phyloP scores from a whole-genome alignment of 2,797 vertebrate species.

The Rallus crepitans region DNA sequence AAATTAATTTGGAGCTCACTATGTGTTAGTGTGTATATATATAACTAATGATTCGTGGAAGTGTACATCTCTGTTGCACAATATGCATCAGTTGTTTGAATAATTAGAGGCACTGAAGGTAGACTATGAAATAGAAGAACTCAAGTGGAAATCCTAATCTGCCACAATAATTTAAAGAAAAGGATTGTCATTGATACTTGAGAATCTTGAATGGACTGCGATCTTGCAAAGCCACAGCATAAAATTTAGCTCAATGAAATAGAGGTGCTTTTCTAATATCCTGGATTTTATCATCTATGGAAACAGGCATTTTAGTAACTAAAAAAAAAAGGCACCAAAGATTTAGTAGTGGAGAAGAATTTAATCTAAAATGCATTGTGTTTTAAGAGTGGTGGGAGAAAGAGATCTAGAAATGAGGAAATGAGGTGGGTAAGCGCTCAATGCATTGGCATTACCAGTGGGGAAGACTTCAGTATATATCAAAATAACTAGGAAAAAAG shows the following conservation, averaged over 20 bases:
- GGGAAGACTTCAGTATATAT: neutral
- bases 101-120: slow-evolving; percentile 49
- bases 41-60: slow-evolving; percentile 44
- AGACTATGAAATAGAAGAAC: slow-evolving; percentile 47
- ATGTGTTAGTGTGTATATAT: neutral
- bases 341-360: neutral
- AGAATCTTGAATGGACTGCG: slow-evolving; percentile 38
- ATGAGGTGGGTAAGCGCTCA: neutral
- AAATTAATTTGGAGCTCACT: neutral
- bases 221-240: slow-evolving; percentile 14
- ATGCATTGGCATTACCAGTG: neutral
- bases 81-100: slow-evolving; percentile 21
- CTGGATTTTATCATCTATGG: neutral
- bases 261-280: neutral
- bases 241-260: neutral
- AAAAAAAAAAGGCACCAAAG: neutral
- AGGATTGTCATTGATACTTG: slow-evolving; percentile 16
- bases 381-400: neutral
- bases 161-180: slow-evolving; percentile 51
- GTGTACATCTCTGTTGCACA: slow-evolving; percentile 7
- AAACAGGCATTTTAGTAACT: neutral
- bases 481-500: neutral
- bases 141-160: slow-evolving; percentile 64
- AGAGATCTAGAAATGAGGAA: neutral
- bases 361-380: neutral